These are phyloP conservation scores for Corythoichthys haematopterus DNA, from an alignment of 2,113 vertebrate genomes.

Conservation along the genomic window DNA sequence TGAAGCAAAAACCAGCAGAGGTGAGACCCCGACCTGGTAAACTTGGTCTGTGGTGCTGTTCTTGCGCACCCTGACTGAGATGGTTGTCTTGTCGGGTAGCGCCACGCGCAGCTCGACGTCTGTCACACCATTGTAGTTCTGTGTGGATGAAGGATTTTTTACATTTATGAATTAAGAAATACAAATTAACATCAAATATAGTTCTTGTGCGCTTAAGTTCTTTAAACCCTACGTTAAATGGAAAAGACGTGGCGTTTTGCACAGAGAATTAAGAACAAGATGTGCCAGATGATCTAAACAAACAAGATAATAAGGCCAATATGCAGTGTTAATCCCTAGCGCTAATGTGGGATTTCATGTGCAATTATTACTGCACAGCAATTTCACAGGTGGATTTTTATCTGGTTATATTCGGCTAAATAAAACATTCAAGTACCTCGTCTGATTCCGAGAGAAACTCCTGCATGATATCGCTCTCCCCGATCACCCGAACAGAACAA, in stretches of 20 bases:
- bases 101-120: constrained; percentile 92
- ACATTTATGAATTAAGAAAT: too few species aligned
- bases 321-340: constrained; percentile 7
- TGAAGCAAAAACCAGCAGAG: neutral
- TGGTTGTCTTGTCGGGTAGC: constrained; percentile 84
- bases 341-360: neutral
- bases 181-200: too few species aligned
- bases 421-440: constrained; percentile 74
- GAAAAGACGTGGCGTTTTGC: too few species aligned
- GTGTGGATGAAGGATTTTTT: neutral
- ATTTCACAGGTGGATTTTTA: neutral
- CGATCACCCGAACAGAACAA: constrained; percentile 91
- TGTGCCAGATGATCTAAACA: neutral
- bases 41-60: constrained; percentile 98
- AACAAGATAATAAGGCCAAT: constrained; percentile 9
- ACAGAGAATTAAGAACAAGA: constrained; percentile 6
- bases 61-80: constrained; percentile 90
- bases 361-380: neutral
- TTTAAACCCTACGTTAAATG: too few species aligned
- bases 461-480: constrained; percentile 97
- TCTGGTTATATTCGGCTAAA: neutral
- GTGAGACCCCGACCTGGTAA: constrained; percentile 79
- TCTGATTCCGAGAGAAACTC: constrained; percentile 97
- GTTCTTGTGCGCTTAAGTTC: too few species aligned
- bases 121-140: constrained; percentile 93